These are phyloP conservation scores for Microctonus aethiopoides DNA, from an alignment of 2,888 invertebrate genomes.

Conservation along the genomic window DNA sequence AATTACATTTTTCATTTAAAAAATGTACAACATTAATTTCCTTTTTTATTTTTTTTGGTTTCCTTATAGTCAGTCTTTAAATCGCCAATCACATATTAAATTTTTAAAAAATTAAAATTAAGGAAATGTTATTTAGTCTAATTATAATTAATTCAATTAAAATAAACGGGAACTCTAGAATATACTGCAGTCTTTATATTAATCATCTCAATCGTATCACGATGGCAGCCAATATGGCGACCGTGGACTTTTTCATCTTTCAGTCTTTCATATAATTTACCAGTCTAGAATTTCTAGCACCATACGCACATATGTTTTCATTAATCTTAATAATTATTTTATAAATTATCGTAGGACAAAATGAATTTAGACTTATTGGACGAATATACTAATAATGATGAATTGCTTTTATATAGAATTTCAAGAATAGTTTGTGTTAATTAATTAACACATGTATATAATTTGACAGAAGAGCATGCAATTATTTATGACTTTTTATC, in stretches of 20 bases:
- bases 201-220: constrained; percentile 21
- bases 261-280: constrained; percentile 52
- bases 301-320: neutral
- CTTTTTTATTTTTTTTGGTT: neutral
- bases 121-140: constrained; percentile 4
- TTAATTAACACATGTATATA: neutral
- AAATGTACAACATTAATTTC: neutral
- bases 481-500: constrained; percentile 14
- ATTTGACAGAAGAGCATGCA: constrained; percentile 6
- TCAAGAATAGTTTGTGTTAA: neutral
- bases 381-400: neutral
- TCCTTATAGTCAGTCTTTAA: constrained; percentile 21
- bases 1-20: too few relatives aligned
- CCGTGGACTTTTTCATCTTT: constrained; percentile 49
- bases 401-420: neutral
- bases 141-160: constrained; percentile 11
- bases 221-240: constrained; percentile 19
- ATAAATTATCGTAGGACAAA: neutral
- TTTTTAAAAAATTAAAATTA: constrained; percentile 1
- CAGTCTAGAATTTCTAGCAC: constrained; percentile 17
- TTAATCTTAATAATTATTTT: neutral
- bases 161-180: constrained; percentile 18
- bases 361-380: neutral
- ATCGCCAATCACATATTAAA: constrained; percentile 5
- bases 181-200: constrained; percentile 27